phyloP scores from a whole-genome alignment of 1,140 invertebrate genomes.

The Drosophila bocqueti region DNA sequence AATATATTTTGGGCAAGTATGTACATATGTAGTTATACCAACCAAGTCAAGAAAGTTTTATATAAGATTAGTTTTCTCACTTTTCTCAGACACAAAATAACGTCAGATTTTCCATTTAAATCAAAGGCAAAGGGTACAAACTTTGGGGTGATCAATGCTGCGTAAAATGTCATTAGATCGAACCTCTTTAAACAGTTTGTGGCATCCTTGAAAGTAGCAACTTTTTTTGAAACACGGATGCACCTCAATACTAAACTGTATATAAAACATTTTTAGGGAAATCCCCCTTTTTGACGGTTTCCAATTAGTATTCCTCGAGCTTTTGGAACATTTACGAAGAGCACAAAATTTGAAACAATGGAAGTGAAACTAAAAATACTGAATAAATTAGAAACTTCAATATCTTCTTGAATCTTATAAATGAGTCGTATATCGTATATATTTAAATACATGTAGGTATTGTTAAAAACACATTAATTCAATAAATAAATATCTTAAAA shows the following conservation, averaged over 20 bases:
- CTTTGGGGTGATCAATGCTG: conserved; percentile 40
- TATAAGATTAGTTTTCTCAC: conserved; percentile 6
- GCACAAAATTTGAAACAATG: neutral
- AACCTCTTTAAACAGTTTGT: too few species aligned
- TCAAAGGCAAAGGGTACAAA: conserved; percentile 12
- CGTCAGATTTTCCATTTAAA: conserved; percentile 48
- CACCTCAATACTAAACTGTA: neutral
- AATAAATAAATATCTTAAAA: neutral
- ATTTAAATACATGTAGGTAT: too few species aligned
- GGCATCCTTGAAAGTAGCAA: conserved; percentile 29
- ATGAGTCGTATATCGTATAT: too few species aligned
- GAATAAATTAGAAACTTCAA: too few species aligned
- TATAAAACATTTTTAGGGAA: too few species aligned
- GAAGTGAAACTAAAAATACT: neutral
- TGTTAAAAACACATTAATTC: neutral
- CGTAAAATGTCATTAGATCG: conserved; percentile 49
- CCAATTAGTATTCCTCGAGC: neutral
- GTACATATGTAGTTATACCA: neutral
- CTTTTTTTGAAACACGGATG: neutral
- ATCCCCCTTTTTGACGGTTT: neutral
- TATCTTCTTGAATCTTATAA: too few species aligned
- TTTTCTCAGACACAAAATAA: neutral
- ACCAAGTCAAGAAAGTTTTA: neutral
- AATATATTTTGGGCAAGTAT: neutral
- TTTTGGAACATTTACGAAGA: neutral